Base-by-base conservation (phyloP, 1,140 invertebrate genomes). In the Mizuhopecten yessoensis region DNA sequence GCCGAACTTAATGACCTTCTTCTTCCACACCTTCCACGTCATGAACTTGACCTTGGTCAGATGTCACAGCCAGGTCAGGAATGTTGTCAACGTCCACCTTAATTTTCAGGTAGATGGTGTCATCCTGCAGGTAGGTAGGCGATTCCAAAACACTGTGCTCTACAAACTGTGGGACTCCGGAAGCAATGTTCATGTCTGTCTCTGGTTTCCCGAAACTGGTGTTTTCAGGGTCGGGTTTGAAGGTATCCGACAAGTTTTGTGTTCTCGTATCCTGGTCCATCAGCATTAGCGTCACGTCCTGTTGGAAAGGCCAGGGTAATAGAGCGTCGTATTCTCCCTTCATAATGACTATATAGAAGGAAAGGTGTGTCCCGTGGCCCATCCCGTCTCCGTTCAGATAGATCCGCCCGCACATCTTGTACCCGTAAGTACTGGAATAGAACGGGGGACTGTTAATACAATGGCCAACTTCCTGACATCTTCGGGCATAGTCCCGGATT, bases 341-440 rank as follows among this genome's bases (percentile, higher is more conserved):
- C 96, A 96, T 96, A 13, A 96, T 89, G 20, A 96, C 96, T 90
- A 96, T 96, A 90, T 96, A 96, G 23, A 96, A 90, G 0, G 96
- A 96, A 7, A 96, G 88, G 89, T 96, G 95, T 0, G 96, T 93
- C 3, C 94, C 94, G 89, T 96, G 96, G 0, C 96, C 96, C 92
- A 96, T 95, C 0, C 98, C 97, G 94, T 97, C 97, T 0, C 97
- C 97, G 39, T 98, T 98, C 88, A 98, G 97, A 96, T 99, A 99
- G 17, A 99, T 96, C 20, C 98, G 75, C 5, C 92, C 94, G 93
- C 95, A 75, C 5, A 75, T n/a, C n/a, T 75, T 75, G 57, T 75
- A 75, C 29, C 57, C 57, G 11, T 29, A 75, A 29, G 2, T 5
- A 75, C 57, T 75, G 0, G 57, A 29, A 13, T 75, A 75, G 23